Evolutionary conservation across 2,113 vertebrate species (phyloP), one percentile per base, ranked within the genome.

Genomic region (Leptobrachium ailaonicum): DNA sequence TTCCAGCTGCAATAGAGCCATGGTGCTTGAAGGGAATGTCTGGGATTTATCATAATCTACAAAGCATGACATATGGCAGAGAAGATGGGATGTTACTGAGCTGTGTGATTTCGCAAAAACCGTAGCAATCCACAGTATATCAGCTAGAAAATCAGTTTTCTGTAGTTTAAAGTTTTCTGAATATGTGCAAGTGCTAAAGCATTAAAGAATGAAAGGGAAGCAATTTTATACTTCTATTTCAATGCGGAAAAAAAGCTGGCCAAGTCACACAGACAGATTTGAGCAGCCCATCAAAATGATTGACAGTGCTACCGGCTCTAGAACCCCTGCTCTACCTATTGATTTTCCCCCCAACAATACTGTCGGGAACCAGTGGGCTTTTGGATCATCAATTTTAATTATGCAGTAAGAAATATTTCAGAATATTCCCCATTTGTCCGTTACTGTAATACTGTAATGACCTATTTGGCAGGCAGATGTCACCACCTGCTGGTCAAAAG

Each of bases 11-110:
- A 60, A 12, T 60, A 60, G 56, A 60, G 56, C 56, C 56, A 14
- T 60, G 56, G 13, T 13, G 56, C 56, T 60, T 60, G 56, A 60
- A 60, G 56, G 13, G 56, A 60, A 14, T 60, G 56, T 60, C 3
- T 8, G 56, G 13, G 56, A 60, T 60, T 60, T 60, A 60, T 60
- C 56, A 60, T 60, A 60, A 60, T 60, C 56, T 60, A 60, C 56
- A 60, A 60, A 60, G 56, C 56, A 60, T 60, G 56, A 60, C 56
- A 60, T 60, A 60, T 60, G 56, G 56, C 56, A 60, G 13, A 60
- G 56, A 60, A 60, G 56, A 60, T 60, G 56, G 56, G 6, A 60
- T 60, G 56, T 60, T 14, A 60, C 56, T 60, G 56, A 60, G 56
- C 56, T 12, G 56, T 10, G 56, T 60, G 56, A 60, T 60, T 60